Base-by-base conservation (phyloP, 1,140 invertebrate genomes). In the Megalopta genalis region DNA sequence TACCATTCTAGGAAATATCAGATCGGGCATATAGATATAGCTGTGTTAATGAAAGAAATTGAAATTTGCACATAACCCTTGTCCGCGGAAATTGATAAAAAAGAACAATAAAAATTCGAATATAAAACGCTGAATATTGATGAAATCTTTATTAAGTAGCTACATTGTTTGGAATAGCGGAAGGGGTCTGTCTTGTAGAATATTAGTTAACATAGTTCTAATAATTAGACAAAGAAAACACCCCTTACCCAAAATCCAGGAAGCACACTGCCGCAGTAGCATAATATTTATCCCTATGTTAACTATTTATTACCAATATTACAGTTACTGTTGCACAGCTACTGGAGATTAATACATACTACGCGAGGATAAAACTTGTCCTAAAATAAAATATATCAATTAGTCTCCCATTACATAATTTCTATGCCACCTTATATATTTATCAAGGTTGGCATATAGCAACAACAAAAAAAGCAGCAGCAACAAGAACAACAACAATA, bases 231-330 rank as follows among this genome's bases (percentile, higher is more conserved):
- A 27, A 83, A 82, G 62, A 80, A 60, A 83, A 85, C 71, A 71
- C 84, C 88, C 88, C 84, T 78, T 89, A 81, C 86, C 84, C 85
- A 87, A 82, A 91, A 90, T 91, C 89, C 89, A 89, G 85, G 85
- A 87, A 90, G 88, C 85, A 90, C 90, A 91, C 90, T 92, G 90
- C 91, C 90, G 90, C 87, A 87, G 90, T 91, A 92, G 89, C 89
- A 90, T 92, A 91, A 91, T 92, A 91, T 92, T 90, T 92, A 91
- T 91, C 90, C 88, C 89, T 90, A 90, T 88, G 90, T 92, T 91
- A 92, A 91, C 90, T 92, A 92, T 92, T 92, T 92, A 92, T 92
- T 91, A 91, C 86, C 83, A 86, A 91, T 86, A 88, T 83, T 86
- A 88, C 82, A 84, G 85, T 90, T 89, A 88, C 86, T 87, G 88